phyloP scores from a whole-genome alignment of 2,888 invertebrate species.

The Mamestra brassicae region DNA sequence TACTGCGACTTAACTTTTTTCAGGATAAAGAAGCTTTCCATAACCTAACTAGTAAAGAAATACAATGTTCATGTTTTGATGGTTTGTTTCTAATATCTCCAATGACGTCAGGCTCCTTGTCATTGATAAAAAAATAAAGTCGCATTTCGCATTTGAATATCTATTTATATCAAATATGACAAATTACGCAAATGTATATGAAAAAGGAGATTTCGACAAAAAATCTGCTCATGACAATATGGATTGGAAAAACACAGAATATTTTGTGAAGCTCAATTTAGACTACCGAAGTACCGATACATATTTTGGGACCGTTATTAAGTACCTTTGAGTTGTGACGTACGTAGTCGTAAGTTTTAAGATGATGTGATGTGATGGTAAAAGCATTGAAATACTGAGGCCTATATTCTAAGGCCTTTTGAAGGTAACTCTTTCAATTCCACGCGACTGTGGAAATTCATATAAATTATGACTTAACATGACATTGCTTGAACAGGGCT shows the following conservation, averaged over 20 bases:
- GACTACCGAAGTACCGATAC: not conserved
- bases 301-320: constrained; percentile 26
- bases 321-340: not conserved
- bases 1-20: not conserved
- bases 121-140: constrained; percentile 3
- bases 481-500: no score
- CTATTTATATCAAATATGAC: constrained; percentile 9
- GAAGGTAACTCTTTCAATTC: not conserved
- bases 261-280: constrained; percentile 2
- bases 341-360: constrained; percentile 1
- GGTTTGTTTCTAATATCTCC: constrained; percentile 1
- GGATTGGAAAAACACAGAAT: not conserved
- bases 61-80: constrained; percentile 2
- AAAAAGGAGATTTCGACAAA: constrained; percentile 1
- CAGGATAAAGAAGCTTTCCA: no score
- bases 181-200: constrained; percentile 7
- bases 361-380: not conserved
- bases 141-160: not conserved
- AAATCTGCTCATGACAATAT: not conserved
- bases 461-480: no score
- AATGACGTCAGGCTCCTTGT: constrained; percentile 5
- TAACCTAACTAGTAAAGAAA: not conserved
- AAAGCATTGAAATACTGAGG: constrained; percentile 5
- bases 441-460: not conserved
- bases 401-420: not conserved